Evolutionary conservation across 2,113 vertebrate species (phyloP).

Genomic region (Ginglymostoma cirratum): DNA sequence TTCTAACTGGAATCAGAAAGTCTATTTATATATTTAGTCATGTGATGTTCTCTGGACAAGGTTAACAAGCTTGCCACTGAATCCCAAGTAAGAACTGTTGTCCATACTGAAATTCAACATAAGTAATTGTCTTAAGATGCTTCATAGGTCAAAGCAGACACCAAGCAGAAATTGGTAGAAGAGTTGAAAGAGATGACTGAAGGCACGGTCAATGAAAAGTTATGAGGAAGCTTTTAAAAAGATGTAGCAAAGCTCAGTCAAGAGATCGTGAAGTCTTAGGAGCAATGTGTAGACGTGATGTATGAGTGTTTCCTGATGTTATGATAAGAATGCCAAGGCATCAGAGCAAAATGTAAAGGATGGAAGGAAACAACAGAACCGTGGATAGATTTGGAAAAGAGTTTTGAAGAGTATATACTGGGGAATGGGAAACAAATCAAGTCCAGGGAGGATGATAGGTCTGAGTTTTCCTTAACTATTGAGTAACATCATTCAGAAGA

Average conservation of each 20-base stretch:
- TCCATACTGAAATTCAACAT: neutral
- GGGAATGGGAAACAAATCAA: neutral
- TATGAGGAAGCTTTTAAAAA: neutral
- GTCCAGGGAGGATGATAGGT: neutral
- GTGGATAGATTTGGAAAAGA: neutral
- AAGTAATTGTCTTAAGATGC: neutral
- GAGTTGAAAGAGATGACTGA: neutral
- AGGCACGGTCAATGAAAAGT: neutral
- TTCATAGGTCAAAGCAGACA: neutral
- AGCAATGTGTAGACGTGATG: neutral
- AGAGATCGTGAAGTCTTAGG: neutral
- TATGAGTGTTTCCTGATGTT: neutral
- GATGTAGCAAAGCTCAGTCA: neutral
- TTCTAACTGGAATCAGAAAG: neutral
- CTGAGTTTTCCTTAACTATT: neutral
- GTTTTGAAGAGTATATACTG: neutral
- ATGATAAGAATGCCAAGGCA: neutral
- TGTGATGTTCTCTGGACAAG: neutral
- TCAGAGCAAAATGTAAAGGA: neutral
- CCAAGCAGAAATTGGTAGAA: neutral
- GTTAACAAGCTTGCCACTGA: neutral
- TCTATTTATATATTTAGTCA: neutral
- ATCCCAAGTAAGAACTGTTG: neutral
- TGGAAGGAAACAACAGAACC: neutral
- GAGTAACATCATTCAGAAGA: neutral